Evolutionary conservation across 1,140 invertebrate genomes (phyloP), one percentile per base, ranked within the genome.

Genomic region (Euschistus heros): DNA sequence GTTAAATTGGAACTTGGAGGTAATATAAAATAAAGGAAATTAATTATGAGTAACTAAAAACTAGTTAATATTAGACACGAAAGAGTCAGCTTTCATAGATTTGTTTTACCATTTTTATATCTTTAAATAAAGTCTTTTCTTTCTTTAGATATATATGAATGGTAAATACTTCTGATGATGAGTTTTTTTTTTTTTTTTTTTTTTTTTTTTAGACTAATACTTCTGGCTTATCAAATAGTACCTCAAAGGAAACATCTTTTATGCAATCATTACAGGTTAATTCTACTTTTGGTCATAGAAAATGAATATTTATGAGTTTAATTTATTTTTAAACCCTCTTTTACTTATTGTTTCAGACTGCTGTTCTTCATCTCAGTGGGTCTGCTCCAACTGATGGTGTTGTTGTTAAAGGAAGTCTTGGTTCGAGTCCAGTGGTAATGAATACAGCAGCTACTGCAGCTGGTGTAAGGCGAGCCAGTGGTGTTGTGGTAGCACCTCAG

Each of bases 351-450:
- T 68, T 69, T 20, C 69, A 72, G 68, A 72, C 70, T 42, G 70
- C 71, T 30, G 72, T 73, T n/a, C 44, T 72, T 37, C 66, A 73
- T 67, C 52, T 70, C 66, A 52, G 52, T 64, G 65, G 69, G 62
- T 44, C 68, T 47, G 66, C 65, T 42, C 20, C 20, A 17, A 37
- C 69, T 18, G 72, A 72, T 62, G 67, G 67, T 5, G 26, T 66
- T 24, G 65, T 68, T 6, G 30, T 68, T 3, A 68, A 66, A 57
- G 64, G 57, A 17, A 60, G 37, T 26, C 61, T 18, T 6, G 55
- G 63, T 59, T 27, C 27, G 24, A 57, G 54, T 20, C 62, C 68
- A 17, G 67, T 68, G 22, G 63, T 70, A 10, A 27, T 70, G 59
- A 68, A 68, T 22, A 63, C 67, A 37, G 30, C 64, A 26, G 60